Percentiles rank a stretch among this genome's conserved stretches.
These are phyloP conservation scores for Zoanthus sansibaricus DNA, from an alignment of 92 coral and sea anemone genomes.

Conservation along the genomic window DNA sequence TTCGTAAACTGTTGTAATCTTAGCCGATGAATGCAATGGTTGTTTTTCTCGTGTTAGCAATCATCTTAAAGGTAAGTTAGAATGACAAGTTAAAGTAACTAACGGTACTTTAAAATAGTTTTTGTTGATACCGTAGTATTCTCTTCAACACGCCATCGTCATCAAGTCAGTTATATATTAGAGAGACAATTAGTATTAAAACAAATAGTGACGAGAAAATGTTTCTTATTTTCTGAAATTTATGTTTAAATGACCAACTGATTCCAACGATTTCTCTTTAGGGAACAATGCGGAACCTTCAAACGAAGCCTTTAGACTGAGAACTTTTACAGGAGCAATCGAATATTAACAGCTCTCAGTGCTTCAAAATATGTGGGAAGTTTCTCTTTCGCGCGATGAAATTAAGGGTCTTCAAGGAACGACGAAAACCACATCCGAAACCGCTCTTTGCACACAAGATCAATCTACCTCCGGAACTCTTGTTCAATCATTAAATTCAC, in stretches of 20 bases:
- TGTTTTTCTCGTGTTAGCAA: not conserved
- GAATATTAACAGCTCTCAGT: not conserved
- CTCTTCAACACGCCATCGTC: too few species aligned
- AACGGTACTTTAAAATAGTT: too few species aligned
- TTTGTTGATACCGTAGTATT: too few species aligned
- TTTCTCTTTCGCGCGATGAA: not conserved
- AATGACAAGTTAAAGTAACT: not conserved
- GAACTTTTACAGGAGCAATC: not conserved
- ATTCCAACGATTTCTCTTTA: too few species aligned
- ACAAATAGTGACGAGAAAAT: too few species aligned
- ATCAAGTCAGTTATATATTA: too few species aligned
- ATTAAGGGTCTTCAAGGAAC: not conserved
- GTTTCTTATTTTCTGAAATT: too few species aligned
- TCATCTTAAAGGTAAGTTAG: conserved; percentile 1
- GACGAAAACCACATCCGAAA: not conserved
- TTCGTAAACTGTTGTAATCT: not conserved
- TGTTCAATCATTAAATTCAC: not conserved
- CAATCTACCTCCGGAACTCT: not conserved
- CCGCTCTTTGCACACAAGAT: not conserved
- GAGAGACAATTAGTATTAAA: too few species aligned
- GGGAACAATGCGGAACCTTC: not conserved
- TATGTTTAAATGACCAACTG: too few species aligned
- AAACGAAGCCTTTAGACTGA: not conserved
- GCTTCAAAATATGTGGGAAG: not conserved
- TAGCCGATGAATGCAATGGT: not conserved